phyloP scores from a whole-genome alignment of 2,888 invertebrate species.

The Poecilus cupreus region DNA sequence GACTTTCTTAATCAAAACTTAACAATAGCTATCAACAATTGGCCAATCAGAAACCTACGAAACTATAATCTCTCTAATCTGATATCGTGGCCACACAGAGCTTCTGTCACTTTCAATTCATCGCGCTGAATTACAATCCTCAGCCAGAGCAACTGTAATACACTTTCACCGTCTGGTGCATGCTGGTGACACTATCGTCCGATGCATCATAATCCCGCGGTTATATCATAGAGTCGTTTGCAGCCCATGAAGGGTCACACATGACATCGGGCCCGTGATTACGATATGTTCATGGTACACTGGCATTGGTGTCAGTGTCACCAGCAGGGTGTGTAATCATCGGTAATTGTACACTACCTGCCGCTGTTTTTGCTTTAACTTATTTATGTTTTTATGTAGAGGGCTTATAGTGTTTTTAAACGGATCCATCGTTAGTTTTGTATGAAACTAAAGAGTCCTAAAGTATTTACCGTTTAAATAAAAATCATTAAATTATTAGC shows the following conservation, averaged over 20 bases:
- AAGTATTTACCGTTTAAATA: too few relatives aligned
- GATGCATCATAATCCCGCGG: neutral
- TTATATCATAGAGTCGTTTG: neutral
- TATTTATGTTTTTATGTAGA: neutral
- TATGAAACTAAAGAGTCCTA: too few relatives aligned
- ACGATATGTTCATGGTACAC: neutral
- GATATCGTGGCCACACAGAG: neutral
- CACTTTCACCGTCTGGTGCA: slow-evolving; percentile 19
- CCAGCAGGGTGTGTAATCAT: slow-evolving; percentile 10
- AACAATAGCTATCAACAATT: slow-evolving; percentile 12
- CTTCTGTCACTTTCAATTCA: slow-evolving; percentile 6
- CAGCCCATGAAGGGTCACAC: neutral
- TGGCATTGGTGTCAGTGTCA: slow-evolving; percentile 36
- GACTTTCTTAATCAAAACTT: neutral
- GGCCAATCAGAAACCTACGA: neutral
- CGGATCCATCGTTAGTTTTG: too few relatives aligned
- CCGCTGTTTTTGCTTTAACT: neutral
- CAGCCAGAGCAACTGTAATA: neutral
- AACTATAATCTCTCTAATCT: neutral
- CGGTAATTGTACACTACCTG: slow-evolving; percentile 15
- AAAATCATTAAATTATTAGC: too few relatives aligned
- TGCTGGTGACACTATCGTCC: neutral
- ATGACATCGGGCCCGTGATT: neutral
- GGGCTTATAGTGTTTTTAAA: too few relatives aligned
- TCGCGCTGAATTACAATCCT: neutral